Evolutionary conservation across 2,888 invertebrate species (phyloP), one percentile per base, ranked within the genome.

Genomic region (Eremobia ochroleuca): DNA sequence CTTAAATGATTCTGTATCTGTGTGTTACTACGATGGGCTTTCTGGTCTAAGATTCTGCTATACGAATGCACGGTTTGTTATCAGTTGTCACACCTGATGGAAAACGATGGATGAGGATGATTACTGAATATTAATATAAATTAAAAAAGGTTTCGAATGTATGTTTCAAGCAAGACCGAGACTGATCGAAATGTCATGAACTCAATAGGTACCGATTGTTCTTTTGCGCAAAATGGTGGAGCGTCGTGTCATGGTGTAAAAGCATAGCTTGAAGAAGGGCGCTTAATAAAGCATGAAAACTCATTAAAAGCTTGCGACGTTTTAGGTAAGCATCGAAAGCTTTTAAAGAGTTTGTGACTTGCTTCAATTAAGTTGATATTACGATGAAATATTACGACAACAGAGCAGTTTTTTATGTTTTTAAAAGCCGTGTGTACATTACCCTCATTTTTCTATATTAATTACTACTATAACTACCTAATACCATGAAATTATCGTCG

Each of bases 381-480:
- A 21, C 21, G 6, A 40, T 43, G 28, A 28, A 43, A 43, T 21
- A 25, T 49, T 68, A 49, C 11, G 49, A 34, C 11, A n/a, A 1
- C 9, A 11, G 11, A 21, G 21, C 15, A 49, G 6, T 34, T 18
- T 25, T 28, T n/a, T 13, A 13, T 55, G 11, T 52, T 61, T 40
- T n/a, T 18, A 34, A 40, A 43, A 64, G 40, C 49, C 11, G 58
- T 81, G 73, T 81, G 78, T 81, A 80, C 81, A 78, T 55, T 8
- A 15, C n/a, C 62, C 64, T 73, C 25, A 65, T 55, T 65, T 34
- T n/a, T 43, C 25, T 79, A 46, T 31, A 1, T 3, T 49, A 61
- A 52, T 52, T 77, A 58, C 46, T 49, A 55, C 37, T 55, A 72
- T 79, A 64, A 9, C n/a, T 61, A 40, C n/a, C 8, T 31, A 31